Base-by-base conservation (phyloP, 2,888 invertebrate species). In the Cynaeus angustus region DNA sequence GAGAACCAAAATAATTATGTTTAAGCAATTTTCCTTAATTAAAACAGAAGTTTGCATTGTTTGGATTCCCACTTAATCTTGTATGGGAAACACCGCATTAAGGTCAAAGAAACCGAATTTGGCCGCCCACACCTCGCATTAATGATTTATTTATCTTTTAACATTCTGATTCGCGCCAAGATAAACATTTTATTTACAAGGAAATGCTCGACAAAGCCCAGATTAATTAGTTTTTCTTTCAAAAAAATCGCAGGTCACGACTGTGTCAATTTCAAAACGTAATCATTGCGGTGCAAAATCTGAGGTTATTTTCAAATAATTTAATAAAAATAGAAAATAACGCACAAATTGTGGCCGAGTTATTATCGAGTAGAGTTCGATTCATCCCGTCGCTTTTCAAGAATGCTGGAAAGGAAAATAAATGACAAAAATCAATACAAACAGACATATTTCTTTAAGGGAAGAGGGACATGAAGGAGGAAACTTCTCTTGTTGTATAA, bases 1-100 rank as follows among this genome's bases (percentile, higher is more conserved):
- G 46, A 58, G 73, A 70, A 50, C 14, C 66, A 61, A 61, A 69
- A 67, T 71, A 73, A 73, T 73, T 68, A 71, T 68, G 71, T 70
- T 72, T 72, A 56, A 72, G 73, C 68, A 73, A 73, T 73, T 74
- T 70, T 67, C 68, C 52, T 66, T 66, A 73, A 74, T 72, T 74
- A 72, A 71, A 72, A 64, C 61, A 37, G 55, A 68, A 68, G 70
- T 70, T 70, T 59, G 50, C 71, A 71, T 74, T 69, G 62, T 72
- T 62, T 58, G 33, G 41, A 65, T 50, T 61, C 58, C 28, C 41
- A 56, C 48, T 45, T 43, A 56, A 56, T 56, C 30, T 64, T 56
- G 64, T 13, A 45, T 45, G 62, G 48, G 67, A 45, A 62, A 56
- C 56, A 56, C 46, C 9, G n/a, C n/a, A 12, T 58, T 61, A 61